Evolutionary conservation across 2,888 invertebrate species (phyloP), one percentile per base, ranked within the genome.

Genomic region (Meandrusa payeni): DNA sequence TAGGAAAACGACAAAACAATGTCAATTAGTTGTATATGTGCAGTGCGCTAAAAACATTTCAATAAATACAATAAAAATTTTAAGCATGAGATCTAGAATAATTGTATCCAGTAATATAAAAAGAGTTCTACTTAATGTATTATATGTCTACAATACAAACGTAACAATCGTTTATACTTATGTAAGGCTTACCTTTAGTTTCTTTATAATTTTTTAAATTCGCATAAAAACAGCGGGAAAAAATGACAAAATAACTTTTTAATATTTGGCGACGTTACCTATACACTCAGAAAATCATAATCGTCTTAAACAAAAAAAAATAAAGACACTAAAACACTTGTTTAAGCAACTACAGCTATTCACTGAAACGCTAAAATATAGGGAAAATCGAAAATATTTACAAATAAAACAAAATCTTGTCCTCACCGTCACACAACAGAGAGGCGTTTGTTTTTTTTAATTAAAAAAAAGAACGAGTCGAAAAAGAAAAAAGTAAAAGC

Each of bases 401-500:
- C 49, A 41, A 46, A 32, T 1, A 20, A 27, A 39, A 57, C 63
- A 54, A 42, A 43, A 33, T 33, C 40, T 26, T 50, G 46, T 55
- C 50, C 55, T 50, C 34, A 50, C 41, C 43, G 34, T 54, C 53
- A 40, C 55, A 61, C 59, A 67, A 77, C 65, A 76, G 71, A 74
- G 72, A 59, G 70, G 69, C 74, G 69, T 70, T 79, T 81, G 76
- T 78, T 81, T 85, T 82, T 80, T 79, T 68, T 58, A 65, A 63
- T 65, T 64, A 76, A 79, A 77, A 78, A 76, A 70, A 36, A 13
- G 17, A 31, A 13, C 12, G 59, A 68, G 65, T 51, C 50, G 57
- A 70, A 71, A 61, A 62, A 50, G 61, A 66, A 71, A 70, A 69
- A 59, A 44, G 17, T 13, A 59, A 62, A 69, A 72, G 69, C 67